Conservation (phyloP, 23 tunicate species). For the Phallusia fumigata region DNA sequence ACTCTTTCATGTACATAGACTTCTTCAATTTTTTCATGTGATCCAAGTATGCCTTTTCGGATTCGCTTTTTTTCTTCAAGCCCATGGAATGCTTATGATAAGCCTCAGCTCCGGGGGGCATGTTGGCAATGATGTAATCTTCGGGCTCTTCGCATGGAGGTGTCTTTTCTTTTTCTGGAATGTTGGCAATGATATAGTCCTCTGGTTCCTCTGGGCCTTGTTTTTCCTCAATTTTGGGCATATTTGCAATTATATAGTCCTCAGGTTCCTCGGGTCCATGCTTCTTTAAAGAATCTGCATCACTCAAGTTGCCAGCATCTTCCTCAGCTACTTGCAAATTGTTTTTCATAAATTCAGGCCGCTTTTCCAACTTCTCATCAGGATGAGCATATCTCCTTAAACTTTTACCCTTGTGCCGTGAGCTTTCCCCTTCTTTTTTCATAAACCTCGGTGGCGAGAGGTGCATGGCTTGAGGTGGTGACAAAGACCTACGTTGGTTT, state of each 20-base stretch:
- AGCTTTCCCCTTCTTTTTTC: not conserved
- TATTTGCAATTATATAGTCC: conserved; percentile 73
- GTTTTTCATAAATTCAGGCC: not conserved
- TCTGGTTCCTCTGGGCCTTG: conserved; percentile 68
- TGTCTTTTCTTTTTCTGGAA: conserved; percentile 34
- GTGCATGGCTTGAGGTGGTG: not conserved
- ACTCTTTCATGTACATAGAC: conserved; percentile 38
- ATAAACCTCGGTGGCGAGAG: not conserved
- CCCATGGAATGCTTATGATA: conserved; percentile 53
- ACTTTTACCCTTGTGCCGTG: not conserved
- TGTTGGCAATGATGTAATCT: conserved; percentile 85
- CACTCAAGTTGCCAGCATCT: not conserved
- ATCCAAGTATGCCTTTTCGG: conserved; percentile 39
- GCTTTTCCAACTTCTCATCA: not conserved
- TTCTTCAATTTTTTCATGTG: conserved; percentile 44
- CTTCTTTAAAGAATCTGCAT: not conserved
- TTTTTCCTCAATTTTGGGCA: conserved; percentile 35
- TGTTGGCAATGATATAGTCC: conserved; percentile 78
- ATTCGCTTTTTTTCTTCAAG: conserved; percentile 24
- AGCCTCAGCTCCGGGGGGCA: conserved; percentile 57
- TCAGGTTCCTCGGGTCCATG: conserved; percentile 70
- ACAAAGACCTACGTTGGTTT: not conserved
- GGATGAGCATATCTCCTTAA: conserved; percentile 16
- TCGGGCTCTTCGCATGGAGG: conserved; percentile 71
- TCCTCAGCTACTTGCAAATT: not conserved